Base-by-base conservation (phyloP, 1,140 invertebrate genomes). In the Micrasema minimum region DNA sequence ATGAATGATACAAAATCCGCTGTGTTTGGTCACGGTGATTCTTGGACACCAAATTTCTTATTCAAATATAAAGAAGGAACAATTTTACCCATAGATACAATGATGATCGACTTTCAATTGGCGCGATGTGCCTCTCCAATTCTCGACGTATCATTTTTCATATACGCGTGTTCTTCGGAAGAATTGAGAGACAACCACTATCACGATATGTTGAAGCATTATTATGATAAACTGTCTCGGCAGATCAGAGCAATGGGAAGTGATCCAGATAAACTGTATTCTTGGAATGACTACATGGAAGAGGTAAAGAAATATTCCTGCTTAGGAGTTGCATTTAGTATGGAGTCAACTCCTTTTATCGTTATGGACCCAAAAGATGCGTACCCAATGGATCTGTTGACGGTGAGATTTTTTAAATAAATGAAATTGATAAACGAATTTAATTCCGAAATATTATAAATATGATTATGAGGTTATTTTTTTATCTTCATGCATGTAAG, bases 31-130 rank as follows among this genome's bases (percentile, higher is more conserved):
- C 90, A 92, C 66, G 91, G 91, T 0, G 91, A 93, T 78, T 87
- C 86, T 31, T 93, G 91, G 91, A 87, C 87, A 0, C 90, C 90
- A 38, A 92, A 93, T 77, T 92, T 92, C 76, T 77, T 92, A 2
- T 85, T 87, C 10, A 84, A 85, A 65, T 85, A 87, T 66, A 72
- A 79, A 3, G 73, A 82, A 6, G 75, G 77, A 10, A 76, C 76
- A 26, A 72, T 75, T 2, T 66, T 75, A 7, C 82, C 86, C 0
- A 75, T 85, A 53, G 83, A 85, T 45, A 82, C 88, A 0, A 85
- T 86, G 71, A 85, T 92, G 43, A 88, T 92, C 41, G 91, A 93
- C 75, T 92, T 91, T 74, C 91, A 92, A 80, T 74, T 92, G 48
- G 78, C 87, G 1, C 83, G 90, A 79, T 87, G 81, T 59, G 82